A percentile compares a stretch with the other conserved stretches of the same genome.
phyloP scores from a whole-genome alignment of 2,888 invertebrate species.

The Ochropacha duplaris region DNA sequence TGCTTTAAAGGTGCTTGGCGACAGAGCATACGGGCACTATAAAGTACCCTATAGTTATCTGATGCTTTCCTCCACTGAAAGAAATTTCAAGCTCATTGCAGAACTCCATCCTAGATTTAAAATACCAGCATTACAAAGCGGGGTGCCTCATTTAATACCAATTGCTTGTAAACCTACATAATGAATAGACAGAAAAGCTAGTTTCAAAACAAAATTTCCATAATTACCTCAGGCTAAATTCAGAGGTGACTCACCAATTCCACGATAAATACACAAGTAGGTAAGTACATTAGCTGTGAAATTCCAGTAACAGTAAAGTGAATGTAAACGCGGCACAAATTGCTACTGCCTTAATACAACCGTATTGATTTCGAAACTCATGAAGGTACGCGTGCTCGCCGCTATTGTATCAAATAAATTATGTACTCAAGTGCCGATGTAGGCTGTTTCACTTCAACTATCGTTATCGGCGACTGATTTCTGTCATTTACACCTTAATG shows the following conservation, averaged over 20 bases:
- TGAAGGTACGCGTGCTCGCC: constrained; percentile 18
- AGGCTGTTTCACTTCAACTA: not conserved
- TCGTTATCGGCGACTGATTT: no score
- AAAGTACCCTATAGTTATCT: no score
- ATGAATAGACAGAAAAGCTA: no score
- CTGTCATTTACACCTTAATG: not conserved
- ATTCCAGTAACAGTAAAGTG: constrained; percentile 16
- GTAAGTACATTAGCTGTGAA: constrained; percentile 4
- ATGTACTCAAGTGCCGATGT: constrained; percentile 21
- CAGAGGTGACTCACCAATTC: not conserved
- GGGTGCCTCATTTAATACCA: no score
- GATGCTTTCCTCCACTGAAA: no score
- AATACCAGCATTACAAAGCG: no score
- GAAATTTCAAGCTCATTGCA: no score
- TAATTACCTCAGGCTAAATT: not conserved
- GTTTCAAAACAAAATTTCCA: no score
- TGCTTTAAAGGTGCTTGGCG: no score
- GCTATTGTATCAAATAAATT: constrained; percentile 20
- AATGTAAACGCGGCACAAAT: constrained; percentile 29
- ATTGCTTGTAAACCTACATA: no score
- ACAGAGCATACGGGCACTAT: no score
- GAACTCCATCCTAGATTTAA: no score
- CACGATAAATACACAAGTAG: not conserved
- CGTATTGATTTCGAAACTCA: constrained; percentile 33
- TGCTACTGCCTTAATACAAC: constrained; percentile 13